Conservation (phyloP, 1,140 invertebrate genomes). For the Drosophila chauvacae region DNA sequence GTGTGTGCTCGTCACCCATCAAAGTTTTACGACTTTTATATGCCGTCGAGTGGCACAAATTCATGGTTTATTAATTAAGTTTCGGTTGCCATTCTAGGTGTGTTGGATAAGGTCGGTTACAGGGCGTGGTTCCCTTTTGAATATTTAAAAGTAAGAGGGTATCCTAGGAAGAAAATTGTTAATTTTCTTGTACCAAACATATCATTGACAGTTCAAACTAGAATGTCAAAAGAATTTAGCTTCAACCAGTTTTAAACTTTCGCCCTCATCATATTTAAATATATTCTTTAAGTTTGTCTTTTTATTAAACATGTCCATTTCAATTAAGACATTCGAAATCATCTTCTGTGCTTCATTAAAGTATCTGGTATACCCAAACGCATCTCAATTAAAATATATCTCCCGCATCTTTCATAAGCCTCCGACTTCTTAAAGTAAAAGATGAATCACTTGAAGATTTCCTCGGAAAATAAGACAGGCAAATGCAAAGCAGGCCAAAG, state of each 20-base stretch:
- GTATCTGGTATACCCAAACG: constrained; percentile 24
- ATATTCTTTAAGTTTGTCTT: not conserved
- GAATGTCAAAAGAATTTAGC: not conserved
- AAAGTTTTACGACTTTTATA: constrained; percentile 57
- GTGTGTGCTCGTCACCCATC: constrained; percentile 40
- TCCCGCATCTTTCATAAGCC: constrained; percentile 44
- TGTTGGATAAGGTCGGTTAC: constrained; percentile 8
- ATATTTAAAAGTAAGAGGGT: constrained; percentile 8
- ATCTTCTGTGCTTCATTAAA: not conserved
- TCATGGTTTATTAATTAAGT: constrained; percentile 67
- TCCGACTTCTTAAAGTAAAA: constrained; percentile 7
- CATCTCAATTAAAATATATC: constrained; percentile 55
- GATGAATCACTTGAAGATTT: constrained; percentile 50
- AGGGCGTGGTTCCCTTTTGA: constrained; percentile 19
- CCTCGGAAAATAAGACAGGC: constrained; percentile 29
- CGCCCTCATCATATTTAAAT: not conserved
- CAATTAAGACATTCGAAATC: constrained; percentile 22
- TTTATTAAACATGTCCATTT: constrained; percentile 20
- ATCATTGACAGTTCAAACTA: not conserved
- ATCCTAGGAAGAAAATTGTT: not conserved
- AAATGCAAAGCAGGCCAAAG: constrained; percentile 37
- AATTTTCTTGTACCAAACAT: not conserved
- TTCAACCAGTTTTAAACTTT: not conserved
- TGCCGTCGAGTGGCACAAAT: constrained; percentile 58
- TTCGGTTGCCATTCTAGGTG: constrained; percentile 33